These are phyloP conservation scores for Pammene fasciana DNA, from an alignment of 2,888 invertebrate genomes.

Conservation along the genomic window DNA sequence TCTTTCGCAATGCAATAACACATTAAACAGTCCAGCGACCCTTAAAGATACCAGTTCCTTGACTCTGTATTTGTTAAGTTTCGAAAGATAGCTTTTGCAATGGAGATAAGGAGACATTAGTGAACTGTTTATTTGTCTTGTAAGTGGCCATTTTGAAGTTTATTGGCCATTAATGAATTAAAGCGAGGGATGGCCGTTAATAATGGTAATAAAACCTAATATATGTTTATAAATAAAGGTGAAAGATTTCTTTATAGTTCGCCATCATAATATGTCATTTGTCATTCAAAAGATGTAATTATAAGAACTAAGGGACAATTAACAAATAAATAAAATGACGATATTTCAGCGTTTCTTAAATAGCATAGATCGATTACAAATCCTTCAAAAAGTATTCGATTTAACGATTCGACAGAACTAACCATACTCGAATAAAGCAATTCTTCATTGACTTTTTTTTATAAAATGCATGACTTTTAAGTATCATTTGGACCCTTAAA, in stretches of 20 bases:
- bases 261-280: too few species aligned
- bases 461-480: too few species aligned
- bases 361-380: too few species aligned
- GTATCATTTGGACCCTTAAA: too few species aligned
- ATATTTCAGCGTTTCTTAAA: too few species aligned
- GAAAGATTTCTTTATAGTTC: constrained; percentile 6
- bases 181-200: background rate
- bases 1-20: constrained; percentile 60
- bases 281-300: background rate
- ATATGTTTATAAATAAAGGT: background rate
- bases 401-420: too few species aligned
- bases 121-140: constrained; percentile 29
- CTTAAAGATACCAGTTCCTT: constrained; percentile 57
- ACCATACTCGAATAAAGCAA: too few species aligned
- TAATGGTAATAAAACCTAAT: constrained; percentile 3
- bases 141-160: constrained; percentile 33
- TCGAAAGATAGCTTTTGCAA: constrained; percentile 36
- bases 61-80: constrained; percentile 48
- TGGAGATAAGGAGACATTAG: constrained; percentile 32
- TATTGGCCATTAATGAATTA: constrained; percentile 23
- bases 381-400: too few species aligned
- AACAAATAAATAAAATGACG: too few species aligned
- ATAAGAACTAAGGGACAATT: too few species aligned
- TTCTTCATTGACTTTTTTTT: too few species aligned
- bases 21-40: constrained; percentile 58